A percentile compares a stretch with the other conserved stretches of the same genome.
phyloP scores from a whole-genome alignment of 1,140 invertebrate genomes.

The Drosophila nigrodunni region DNA sequence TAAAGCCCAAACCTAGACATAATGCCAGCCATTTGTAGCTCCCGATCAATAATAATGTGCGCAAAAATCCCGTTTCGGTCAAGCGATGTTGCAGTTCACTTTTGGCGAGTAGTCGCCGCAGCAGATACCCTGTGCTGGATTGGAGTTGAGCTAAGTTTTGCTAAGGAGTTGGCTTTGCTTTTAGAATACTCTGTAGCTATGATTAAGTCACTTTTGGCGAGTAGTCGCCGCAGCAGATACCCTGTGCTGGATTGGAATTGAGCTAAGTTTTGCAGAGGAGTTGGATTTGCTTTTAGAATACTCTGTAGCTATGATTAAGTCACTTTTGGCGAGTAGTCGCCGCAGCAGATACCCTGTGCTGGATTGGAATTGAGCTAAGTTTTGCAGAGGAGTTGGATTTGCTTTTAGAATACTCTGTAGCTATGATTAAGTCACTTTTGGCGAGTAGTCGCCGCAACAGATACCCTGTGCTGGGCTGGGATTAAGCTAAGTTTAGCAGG shows the following conservation, averaged over 20 bases:
- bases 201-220: too few relatives aligned
- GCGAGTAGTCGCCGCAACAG: background rate
- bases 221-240: slow-evolving; percentile 1
- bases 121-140: background rate
- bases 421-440: too few relatives aligned
- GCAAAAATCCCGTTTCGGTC: slow-evolving; percentile 32
- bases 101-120: background rate
- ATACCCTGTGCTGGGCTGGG: slow-evolving; percentile 1
- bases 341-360: slow-evolving; percentile 1
- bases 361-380: too few relatives aligned
- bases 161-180: too few relatives aligned
- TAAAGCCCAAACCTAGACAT: slow-evolving; percentile 33
- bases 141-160: too few relatives aligned
- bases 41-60: slow-evolving; percentile 34
- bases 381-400: too few relatives aligned
- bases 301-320: too few relatives aligned
- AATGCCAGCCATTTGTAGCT: slow-evolving; percentile 18
- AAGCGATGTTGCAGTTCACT: slow-evolving; percentile 22
- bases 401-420: too few relatives aligned
- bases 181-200: too few relatives aligned
- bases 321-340: background rate
- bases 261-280: too few relatives aligned
- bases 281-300: too few relatives aligned
- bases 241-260: background rate
- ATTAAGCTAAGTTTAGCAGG: too few relatives aligned